phyloP scores from a whole-genome alignment of 2,797 vertebrate genomes.

The Sebastiscus tertius region DNA sequence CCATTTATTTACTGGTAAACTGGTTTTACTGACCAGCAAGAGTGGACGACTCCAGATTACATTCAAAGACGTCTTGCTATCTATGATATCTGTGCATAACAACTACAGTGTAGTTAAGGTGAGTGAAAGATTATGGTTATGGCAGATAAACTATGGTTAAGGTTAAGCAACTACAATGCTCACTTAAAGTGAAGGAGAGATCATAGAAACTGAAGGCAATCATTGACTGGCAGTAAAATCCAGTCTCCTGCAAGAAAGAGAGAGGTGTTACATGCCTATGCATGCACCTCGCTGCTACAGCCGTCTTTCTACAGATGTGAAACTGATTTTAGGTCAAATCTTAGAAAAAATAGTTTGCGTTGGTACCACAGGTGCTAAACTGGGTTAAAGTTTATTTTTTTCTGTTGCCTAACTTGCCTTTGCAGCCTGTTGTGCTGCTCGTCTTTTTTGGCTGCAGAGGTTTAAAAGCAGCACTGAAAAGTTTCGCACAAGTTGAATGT shows the following conservation, averaged over 20 bases:
- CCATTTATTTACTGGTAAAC: no score
- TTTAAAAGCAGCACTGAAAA: not conserved
- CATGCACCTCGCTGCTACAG: not conserved
- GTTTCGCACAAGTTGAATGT: not conserved
- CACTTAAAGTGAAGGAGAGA: not conserved
- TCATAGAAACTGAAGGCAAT: not conserved
- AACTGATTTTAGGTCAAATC: slow-evolving; percentile 2
- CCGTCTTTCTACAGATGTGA: not conserved
- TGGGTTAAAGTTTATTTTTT: not conserved
- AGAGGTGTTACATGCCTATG: not conserved
- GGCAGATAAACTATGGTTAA: not conserved
- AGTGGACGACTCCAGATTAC: no score
- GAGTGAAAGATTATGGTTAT: not conserved
- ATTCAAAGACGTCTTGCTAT: no score
- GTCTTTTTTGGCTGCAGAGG: not conserved
- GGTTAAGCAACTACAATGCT: not conserved
- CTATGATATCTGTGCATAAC: no score
- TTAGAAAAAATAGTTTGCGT: not conserved
- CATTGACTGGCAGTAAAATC: not conserved
- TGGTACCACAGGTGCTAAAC: not conserved
- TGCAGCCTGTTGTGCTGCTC: not conserved
- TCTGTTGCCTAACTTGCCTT: not conserved
- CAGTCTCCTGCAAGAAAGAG: not conserved
- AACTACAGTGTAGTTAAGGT: no score
- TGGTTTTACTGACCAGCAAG: no score